phyloP scores from a whole-genome alignment of 2,888 invertebrate species.

The Parnassius apollo region DNA sequence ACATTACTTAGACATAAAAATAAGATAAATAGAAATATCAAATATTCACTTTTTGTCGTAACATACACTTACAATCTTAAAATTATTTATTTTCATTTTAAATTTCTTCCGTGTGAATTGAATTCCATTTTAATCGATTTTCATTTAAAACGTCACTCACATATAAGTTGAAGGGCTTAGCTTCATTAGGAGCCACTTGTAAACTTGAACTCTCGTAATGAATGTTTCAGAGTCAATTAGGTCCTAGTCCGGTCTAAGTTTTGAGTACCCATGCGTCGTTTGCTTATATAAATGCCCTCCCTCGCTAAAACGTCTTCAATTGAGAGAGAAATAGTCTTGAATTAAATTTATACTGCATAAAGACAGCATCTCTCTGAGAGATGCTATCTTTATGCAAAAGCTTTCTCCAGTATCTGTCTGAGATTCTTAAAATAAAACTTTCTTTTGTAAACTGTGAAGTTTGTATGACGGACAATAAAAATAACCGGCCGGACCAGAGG shows the following conservation, averaged over 20 bases:
- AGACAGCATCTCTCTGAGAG: neutral
- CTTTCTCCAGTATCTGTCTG: neutral
- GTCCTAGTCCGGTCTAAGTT: slow-evolving; percentile 33
- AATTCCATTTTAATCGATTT: slow-evolving; percentile 5
- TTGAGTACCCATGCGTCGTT: slow-evolving; percentile 33
- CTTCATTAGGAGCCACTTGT: slow-evolving; percentile 43
- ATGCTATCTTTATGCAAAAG: no score
- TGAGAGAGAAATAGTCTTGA: slow-evolving; percentile 15
- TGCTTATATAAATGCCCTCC: slow-evolving; percentile 9
- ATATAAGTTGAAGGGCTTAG: slow-evolving; percentile 34
- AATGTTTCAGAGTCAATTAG: slow-evolving; percentile 40
- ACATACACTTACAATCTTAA: no score
- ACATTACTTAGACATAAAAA: no score
- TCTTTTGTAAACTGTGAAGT: no score
- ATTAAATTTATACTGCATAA: slow-evolving; percentile 9
- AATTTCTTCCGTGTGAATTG: neutral
- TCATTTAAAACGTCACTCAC: slow-evolving; percentile 24
- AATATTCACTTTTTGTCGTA: no score
- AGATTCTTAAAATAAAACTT: no score
- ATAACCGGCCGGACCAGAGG: no score
- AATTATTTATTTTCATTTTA: no score
- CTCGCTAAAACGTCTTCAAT: neutral
- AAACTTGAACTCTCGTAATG: slow-evolving; percentile 41
- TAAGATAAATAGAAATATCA: no score
- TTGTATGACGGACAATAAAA: no score